Evolutionary conservation across 2,113 vertebrate genomes (phyloP), one percentile per base, ranked within the genome.

Genomic region (Callipepla californica): DNA sequence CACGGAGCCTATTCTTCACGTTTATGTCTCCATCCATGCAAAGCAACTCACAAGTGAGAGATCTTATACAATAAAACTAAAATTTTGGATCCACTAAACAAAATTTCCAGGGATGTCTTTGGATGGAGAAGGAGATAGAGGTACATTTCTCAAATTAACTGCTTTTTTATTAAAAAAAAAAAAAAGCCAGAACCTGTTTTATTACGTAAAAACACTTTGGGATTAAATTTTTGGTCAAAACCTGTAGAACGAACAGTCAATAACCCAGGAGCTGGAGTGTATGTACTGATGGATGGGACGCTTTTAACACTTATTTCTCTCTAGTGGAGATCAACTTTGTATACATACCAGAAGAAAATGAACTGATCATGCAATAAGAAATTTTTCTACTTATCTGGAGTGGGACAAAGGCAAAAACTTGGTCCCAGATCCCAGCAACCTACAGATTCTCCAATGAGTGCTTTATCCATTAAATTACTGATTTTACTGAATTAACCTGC

Each of bases 401-500:
- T n/a, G 16, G 51, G 53, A 69, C 36, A 81, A 78, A 86, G 51
- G 53, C 40, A 87, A 74, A 90, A 88, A 62, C 50, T 75, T 87
- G 69, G 78, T 92, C 62, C 36, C 36, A 13, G 78, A 61, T 84
- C 36, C 50, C 32, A 57, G 78, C 17, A 83, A 80, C 23, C 30
- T 45, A 78, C 11, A 90, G 82, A 92, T 90, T 90, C 80, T 90
- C 90, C 62, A 89, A 57, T 1, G 4, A 90, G 30, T 0, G 0
- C 26, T 81, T n/a, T 58, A 85, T 66, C 26, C 62, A 66, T 66
- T 94, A 93, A 89, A 84, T 90, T 94, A 96, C 92, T 94, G 94
- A 95, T 95, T 90, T 95, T 86, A 76, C 83, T 92, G 92, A 92
- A 90, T 90, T 95, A 96, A 93, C 85, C 90, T 78, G 76, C 66